phyloP scores from a whole-genome alignment of 2,888 invertebrate genomes.

The Megamerina dolium region DNA sequence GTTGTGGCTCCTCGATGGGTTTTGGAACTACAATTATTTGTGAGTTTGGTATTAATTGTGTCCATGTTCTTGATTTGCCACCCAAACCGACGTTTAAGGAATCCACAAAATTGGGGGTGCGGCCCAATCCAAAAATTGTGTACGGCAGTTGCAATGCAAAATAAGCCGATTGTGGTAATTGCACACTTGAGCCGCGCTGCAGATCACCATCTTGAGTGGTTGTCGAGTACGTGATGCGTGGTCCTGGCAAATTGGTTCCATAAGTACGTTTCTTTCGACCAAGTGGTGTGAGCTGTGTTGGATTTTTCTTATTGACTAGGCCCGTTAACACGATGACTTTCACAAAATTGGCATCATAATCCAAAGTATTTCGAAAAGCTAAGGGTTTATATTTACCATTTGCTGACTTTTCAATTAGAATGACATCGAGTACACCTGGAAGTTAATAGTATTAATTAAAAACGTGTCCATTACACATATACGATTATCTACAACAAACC shows the following conservation, averaged over 20 bases:
- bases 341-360: conserved; percentile 92
- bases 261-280: conserved; percentile 73
- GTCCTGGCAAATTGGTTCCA: conserved; percentile 88
- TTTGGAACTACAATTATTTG: conserved; percentile 93
- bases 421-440: conserved; percentile 70
- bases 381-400: conserved; percentile 57
- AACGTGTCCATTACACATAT: neutral
- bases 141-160: conserved; percentile 92
- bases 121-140: conserved; percentile 93
- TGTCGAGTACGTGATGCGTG: conserved; percentile 78
- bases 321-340: conserved; percentile 92
- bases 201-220: conserved; percentile 81
- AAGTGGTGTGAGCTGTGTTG: conserved; percentile 65
- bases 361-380: conserved; percentile 80
- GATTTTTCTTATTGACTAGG: conserved; percentile 63
- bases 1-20: conserved; percentile 66
- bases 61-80: conserved; percentile 69
- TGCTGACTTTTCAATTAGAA: conserved; percentile 61
- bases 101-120: conserved; percentile 97
- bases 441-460: neutral
- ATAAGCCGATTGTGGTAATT: conserved; percentile 87
- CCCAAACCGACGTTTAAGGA: conserved; percentile 73
- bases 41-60: conserved; percentile 94
- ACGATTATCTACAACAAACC: conserved; percentile 49
- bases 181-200: conserved; percentile 76